These are phyloP conservation scores for Lepidotrigona ventralis DNA, from an alignment of 1,140 invertebrate species.

Conservation along the genomic window DNA sequence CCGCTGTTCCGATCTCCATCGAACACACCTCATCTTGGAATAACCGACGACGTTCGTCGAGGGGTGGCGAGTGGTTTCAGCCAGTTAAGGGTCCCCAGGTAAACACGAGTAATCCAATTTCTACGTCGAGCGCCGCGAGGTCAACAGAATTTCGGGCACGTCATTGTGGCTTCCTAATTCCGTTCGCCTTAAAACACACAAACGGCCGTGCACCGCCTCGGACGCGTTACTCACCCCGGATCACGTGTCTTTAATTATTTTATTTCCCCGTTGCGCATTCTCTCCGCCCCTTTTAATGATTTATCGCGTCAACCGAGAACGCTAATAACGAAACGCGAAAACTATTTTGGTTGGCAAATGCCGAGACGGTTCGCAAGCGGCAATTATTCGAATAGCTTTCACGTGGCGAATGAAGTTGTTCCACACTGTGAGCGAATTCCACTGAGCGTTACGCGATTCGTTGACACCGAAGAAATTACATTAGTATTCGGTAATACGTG, in stretches of 20 bases:
- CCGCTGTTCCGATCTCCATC: slow-evolving; percentile 52
- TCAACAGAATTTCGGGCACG: slow-evolving; percentile 62
- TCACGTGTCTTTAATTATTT: slow-evolving; percentile 31
- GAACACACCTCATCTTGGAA: slow-evolving; percentile 59
- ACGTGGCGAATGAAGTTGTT: background rate
- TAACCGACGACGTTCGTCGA: slow-evolving; percentile 58
- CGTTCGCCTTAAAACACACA: slow-evolving; percentile 61
- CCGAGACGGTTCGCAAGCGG: background rate
- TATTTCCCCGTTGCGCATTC: background rate
- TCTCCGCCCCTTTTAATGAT: background rate
- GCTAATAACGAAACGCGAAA: background rate
- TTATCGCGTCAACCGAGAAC: slow-evolving; percentile 11
- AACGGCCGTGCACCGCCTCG: slow-evolving; percentile 10
- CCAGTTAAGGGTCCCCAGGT: slow-evolving; percentile 61
- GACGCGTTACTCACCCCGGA: background rate
- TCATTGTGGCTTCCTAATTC: slow-evolving; percentile 60
- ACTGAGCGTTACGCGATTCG: background rate
- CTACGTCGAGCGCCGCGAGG: slow-evolving; percentile 49
- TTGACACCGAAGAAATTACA: background rate
- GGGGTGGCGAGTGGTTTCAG: slow-evolving; percentile 50
- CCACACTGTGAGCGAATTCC: background rate
- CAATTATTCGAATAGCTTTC: background rate
- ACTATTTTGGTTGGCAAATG: background rate
- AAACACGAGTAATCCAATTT: slow-evolving; percentile 66
- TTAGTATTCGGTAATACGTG: background rate